Percentiles rank a stretch among this genome's conserved stretches.
Conservation (phyloP, 2,888 invertebrate genomes). For the Latheticus oryzae region DNA sequence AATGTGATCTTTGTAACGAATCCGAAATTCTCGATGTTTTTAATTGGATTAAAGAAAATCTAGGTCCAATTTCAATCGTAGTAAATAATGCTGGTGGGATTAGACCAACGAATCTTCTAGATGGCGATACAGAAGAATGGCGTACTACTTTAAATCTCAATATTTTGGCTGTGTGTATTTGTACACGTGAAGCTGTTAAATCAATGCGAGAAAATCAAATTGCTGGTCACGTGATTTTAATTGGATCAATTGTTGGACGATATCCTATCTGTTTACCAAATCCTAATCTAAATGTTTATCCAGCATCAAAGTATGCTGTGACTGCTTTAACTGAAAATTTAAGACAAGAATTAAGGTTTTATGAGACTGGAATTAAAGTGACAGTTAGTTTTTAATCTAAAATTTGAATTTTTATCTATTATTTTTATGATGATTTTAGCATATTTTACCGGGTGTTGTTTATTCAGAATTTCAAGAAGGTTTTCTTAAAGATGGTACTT, state of each 20-base stretch:
- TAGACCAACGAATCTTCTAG: slow-evolving; percentile 42
- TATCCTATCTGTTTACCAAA: slow-evolving; percentile 41
- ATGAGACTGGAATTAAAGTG: slow-evolving; percentile 49
- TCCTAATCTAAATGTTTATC: slow-evolving; percentile 49
- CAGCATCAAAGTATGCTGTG: slow-evolving; percentile 51
- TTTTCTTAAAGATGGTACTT: slow-evolving; percentile 5
- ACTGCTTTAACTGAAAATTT: slow-evolving; percentile 50
- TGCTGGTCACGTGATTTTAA: slow-evolving; percentile 50
- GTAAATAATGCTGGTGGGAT: slow-evolving; percentile 53
- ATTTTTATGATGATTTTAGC: too few species aligned
- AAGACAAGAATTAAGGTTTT: slow-evolving; percentile 47
- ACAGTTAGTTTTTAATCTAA: slow-evolving; percentile 45
- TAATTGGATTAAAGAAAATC: slow-evolving; percentile 49
- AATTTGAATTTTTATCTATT: too few species aligned
- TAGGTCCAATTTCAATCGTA: slow-evolving; percentile 51
- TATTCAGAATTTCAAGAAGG: slow-evolving; percentile 14
- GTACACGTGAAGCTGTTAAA: slow-evolving; percentile 50
- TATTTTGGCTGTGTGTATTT: slow-evolving; percentile 51
- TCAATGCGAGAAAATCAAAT: slow-evolving; percentile 49
- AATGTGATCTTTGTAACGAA: slow-evolving; percentile 51
- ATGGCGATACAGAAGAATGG: slow-evolving; percentile 51
- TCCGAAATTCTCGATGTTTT: slow-evolving; percentile 50
- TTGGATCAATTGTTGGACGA: slow-evolving; percentile 50
- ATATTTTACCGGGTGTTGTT: slow-evolving; percentile 25
- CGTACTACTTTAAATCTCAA: slow-evolving; percentile 50